Evolutionary conservation across 2,797 vertebrate species (phyloP), one percentile per base, ranked within the genome.

Genomic region (Champsocephalus gunnari): DNA sequence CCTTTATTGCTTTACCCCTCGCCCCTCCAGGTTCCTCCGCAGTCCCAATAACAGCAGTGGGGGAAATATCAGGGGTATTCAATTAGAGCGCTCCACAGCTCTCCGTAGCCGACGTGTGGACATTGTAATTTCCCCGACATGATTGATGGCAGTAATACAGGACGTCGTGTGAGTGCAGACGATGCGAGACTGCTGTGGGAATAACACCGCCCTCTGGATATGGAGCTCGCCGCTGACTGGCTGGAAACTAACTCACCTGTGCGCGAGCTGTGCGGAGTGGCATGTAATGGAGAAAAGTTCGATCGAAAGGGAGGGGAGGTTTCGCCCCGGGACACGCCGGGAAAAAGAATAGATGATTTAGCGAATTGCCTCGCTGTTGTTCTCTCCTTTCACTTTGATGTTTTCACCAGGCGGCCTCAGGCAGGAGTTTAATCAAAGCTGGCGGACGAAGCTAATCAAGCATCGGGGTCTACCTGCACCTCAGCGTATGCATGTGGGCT

Each of bases 91-190:
- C 83, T 92, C 89, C 89, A 81, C 77, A 84, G 89, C 88, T 88
- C 90, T 91, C 87, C 73, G 86, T 75, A 87, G 93, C 94, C 94
- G 93, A 95, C 92, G 84, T 90, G 90, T 82, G 92, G 93, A 95
- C 94, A 95, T 95, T 94, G 93, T 93, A 94, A 94, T 94, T 94
- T 93, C 91, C 90, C 16, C 85, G 66, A 92, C 89, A 94, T 96
- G 94, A 95, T 95, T 94, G 94, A 95, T 96, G 95, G 89, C 86
- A 53, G 92, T 88, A 96, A 95, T 96, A 93, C 88, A 78, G 77
- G 82, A 84, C 87, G 85, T 86, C 79, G 81, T 86, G 91, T 84
- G 91, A 90, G 90, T 89, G 89, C 89, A 83, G 91, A 82, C 84
- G 83, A 82, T 80, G 88, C 83, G 75, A 88, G 84, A 86, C 83